Evolutionary conservation across 2,113 vertebrate species (phyloP).

Genomic region (Apodemus speciosus): DNA sequence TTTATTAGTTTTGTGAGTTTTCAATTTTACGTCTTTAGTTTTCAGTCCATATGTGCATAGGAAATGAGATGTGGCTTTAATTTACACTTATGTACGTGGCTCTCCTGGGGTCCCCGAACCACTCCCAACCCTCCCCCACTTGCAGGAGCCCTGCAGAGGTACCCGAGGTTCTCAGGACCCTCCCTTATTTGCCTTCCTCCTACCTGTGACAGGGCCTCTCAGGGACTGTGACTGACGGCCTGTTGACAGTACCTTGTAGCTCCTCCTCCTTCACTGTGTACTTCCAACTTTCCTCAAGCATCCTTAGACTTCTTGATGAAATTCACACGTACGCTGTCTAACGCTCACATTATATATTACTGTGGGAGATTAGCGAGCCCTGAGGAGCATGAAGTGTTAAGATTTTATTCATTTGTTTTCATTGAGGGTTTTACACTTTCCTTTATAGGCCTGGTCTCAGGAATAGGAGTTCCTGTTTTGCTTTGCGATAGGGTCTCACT

Average conservation of each 20-base stretch:
- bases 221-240: background rate
- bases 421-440: slow-evolving; percentile 1
- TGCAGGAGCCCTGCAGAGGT: background rate
- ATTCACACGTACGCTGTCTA: background rate
- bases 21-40: slow-evolving; percentile 36
- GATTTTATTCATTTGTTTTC: slow-evolving; percentile 6
- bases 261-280: background rate
- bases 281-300: background rate
- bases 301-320: background rate
- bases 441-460: background rate
- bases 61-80: background rate
- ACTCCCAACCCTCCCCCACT: background rate
- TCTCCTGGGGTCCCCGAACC: background rate
- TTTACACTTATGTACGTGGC: background rate
- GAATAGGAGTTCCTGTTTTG: background rate
- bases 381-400: background rate
- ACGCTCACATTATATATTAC: background rate
- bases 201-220: background rate
- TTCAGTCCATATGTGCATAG: background rate
- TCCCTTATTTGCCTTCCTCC: background rate
- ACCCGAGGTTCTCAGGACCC: background rate
- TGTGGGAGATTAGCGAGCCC: background rate
- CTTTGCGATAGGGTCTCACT: background rate
- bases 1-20: slow-evolving; percentile 38
- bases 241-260: background rate